These are phyloP conservation scores for Brachionus sp. DNA, from an alignment of 1,140 invertebrate genomes.

Conservation along the genomic window DNA sequence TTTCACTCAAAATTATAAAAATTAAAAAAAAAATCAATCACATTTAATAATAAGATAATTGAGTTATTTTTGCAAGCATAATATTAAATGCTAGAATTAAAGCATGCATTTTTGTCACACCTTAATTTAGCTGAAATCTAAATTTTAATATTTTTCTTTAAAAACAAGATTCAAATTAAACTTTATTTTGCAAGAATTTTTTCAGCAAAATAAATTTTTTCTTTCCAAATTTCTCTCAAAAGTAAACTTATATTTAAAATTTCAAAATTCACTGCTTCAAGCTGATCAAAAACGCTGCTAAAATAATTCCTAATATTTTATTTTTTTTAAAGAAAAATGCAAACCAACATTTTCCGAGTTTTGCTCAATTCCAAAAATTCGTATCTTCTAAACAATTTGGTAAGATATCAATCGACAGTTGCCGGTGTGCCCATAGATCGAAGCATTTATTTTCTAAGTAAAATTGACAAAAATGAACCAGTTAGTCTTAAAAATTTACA, in stretches of 20 bases:
- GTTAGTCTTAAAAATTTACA: neutral
- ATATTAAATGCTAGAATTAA: neutral
- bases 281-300: neutral
- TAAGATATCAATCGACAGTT: neutral
- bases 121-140: no score
- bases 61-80: neutral
- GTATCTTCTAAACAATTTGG: neutral
- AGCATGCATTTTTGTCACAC: neutral
- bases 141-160: no score
- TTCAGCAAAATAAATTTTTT: no score
- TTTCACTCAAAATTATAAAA: no score
- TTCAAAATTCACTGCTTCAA: neutral
- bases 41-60: no score
- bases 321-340: conserved; percentile 25
- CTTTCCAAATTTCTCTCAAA: neutral
- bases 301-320: neutral
- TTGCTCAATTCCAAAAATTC: conserved; percentile 6
- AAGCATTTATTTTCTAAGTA: conserved; percentile 43
- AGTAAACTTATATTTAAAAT: neutral
- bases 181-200: neutral
- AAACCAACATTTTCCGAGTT: neutral
- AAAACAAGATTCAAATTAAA: neutral
- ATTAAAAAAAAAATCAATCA: no score
- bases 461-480: conserved; percentile 42
- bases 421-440: conserved; percentile 14